Evolutionary conservation across 1,140 invertebrate genomes (phyloP).

Genomic region (Ceratitis capitata): DNA sequence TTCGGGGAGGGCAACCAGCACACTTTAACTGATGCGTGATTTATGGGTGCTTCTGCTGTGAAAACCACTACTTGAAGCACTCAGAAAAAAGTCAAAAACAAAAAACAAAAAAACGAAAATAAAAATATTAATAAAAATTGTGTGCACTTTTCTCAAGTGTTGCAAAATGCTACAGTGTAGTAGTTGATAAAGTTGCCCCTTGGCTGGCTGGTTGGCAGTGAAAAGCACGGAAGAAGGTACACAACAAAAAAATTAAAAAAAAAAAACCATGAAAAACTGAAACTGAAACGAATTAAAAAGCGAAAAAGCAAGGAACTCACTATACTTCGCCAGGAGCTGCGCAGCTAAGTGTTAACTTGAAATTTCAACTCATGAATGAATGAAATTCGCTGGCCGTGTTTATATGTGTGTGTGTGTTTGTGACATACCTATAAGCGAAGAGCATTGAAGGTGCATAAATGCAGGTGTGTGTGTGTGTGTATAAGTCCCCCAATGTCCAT

Average conservation of each 20-base stretch:
- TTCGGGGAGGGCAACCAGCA: not conserved
- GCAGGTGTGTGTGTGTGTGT: not conserved
- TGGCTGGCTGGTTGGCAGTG: not conserved
- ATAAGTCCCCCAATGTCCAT: no score
- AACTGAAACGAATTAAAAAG: no score
- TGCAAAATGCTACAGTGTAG: not conserved
- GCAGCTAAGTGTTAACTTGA: slow-evolving; percentile 18
- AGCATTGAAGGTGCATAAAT: not conserved
- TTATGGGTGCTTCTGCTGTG: not conserved
- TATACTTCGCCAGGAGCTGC: not conserved
- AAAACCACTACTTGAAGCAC: not conserved
- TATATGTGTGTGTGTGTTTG: not conserved
- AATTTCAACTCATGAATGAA: slow-evolving; percentile 26
- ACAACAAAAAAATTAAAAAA: no score
- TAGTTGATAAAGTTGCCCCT: no score
- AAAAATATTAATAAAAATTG: not conserved
- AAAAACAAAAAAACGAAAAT: not conserved
- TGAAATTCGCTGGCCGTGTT: no score
- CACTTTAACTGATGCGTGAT: slow-evolving; percentile 26
- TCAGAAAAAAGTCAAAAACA: not conserved
- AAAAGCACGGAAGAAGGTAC: not conserved
- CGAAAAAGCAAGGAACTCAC: not conserved
- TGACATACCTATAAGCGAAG: not conserved
- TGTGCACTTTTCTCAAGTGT: no score
- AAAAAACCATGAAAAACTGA: no score